A percentile compares a stretch with the other conserved stretches of the same genome.
Evolutionary conservation across 2,888 invertebrate species (phyloP).

Genomic region (Sphaeridia pumilis): DNA sequence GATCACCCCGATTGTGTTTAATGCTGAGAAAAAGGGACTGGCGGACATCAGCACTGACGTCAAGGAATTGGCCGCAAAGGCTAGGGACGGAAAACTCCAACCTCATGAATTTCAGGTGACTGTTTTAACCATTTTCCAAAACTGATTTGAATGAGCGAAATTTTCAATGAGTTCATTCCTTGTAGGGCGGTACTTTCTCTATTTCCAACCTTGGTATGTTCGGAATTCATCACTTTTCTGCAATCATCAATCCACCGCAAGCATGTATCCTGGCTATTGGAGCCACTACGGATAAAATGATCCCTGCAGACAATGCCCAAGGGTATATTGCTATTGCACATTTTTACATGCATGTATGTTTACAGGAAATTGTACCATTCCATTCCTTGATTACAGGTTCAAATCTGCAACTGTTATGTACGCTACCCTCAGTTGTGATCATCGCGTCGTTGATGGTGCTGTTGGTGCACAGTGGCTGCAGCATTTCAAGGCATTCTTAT

Average conservation of each 20-base stretch:
- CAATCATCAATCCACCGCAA: conserved; percentile 94
- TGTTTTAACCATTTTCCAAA: neutral
- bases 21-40: conserved; percentile 80
- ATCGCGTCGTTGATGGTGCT: conserved; percentile 94
- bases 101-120: conserved; percentile 78
- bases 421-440: conserved; percentile 93
- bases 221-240: conserved; percentile 74
- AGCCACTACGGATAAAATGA: conserved; percentile 58
- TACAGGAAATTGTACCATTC: neutral
- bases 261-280: conserved; percentile 84
- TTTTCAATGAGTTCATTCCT: neutral
- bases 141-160: neutral
- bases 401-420: conserved; percentile 62
- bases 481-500: conserved; percentile 73
- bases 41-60: conserved; percentile 68
- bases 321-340: conserved; percentile 49
- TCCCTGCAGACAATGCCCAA: conserved; percentile 58
- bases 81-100: conserved; percentile 74
- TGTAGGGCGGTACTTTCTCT: conserved; percentile 78
- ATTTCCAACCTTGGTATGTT: conserved; percentile 95
- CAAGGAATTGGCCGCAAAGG: conserved; percentile 68
- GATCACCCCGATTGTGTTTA: conserved; percentile 91
- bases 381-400: conserved; percentile 46
- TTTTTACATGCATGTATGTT: neutral
- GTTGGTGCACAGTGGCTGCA: conserved; percentile 93